phyloP scores from a whole-genome alignment of 2,888 invertebrate genomes.

The Seira ritae region DNA sequence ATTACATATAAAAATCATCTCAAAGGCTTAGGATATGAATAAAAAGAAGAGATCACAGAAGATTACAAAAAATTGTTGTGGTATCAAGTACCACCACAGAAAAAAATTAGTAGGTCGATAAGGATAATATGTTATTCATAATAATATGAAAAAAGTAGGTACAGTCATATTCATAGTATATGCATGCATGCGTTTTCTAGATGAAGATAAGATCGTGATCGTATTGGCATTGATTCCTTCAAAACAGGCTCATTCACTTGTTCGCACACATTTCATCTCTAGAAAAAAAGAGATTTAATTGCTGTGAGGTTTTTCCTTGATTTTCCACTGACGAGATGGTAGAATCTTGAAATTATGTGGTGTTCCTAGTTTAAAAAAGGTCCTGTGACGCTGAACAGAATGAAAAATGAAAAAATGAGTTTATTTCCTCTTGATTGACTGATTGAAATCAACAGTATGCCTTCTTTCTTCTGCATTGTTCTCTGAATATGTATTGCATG shows the following conservation, averaged over 20 bases:
- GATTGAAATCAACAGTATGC: too few species aligned
- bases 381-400: too few species aligned
- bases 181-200: slow-evolving; percentile 19
- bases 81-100: background rate
- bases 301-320: background rate
- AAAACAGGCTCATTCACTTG: slow-evolving; percentile 13
- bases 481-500: too few species aligned
- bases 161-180: background rate
- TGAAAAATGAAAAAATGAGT: too few species aligned
- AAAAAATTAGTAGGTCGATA: slow-evolving; percentile 37
- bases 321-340: too few species aligned
- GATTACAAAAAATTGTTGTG: background rate
- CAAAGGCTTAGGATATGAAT: background rate
- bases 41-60: background rate
- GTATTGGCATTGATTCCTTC: slow-evolving; percentile 46
- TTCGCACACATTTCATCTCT: background rate
- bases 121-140: background rate
- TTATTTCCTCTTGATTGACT: too few species aligned
- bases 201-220: slow-evolving; percentile 51
- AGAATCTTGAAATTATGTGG: too few species aligned
- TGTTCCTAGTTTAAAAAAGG: too few species aligned
- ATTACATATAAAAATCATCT: slow-evolving; percentile 21
- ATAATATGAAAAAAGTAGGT: background rate
- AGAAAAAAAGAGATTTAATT: background rate
- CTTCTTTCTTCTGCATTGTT: too few species aligned